Percentiles rank a stretch among this genome's conserved stretches.
These are phyloP conservation scores for Acanthisitta chloris DNA, from an alignment of 2,113 vertebrate species.

Conservation along the genomic window DNA sequence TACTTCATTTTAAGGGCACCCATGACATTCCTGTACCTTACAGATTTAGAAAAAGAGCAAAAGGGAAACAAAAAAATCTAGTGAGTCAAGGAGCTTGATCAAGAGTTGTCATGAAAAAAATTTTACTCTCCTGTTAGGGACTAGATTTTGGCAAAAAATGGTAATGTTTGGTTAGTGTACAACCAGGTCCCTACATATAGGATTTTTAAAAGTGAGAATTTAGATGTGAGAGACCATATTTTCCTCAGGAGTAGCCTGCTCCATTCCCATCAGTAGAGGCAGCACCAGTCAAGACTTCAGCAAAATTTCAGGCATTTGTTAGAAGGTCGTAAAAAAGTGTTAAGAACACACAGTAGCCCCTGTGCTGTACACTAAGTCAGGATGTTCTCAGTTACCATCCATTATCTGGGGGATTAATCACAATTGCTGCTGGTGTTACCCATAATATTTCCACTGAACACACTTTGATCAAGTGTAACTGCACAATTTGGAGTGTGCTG, in stretches of 20 bases:
- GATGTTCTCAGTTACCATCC: background rate
- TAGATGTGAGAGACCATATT: background rate
- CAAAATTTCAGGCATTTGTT: background rate
- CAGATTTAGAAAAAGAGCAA: background rate
- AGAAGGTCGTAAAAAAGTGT: background rate
- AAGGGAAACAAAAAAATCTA: background rate
- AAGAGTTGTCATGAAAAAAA: background rate
- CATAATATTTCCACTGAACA: background rate
- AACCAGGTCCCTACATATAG: background rate
- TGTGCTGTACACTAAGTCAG: rapidly evolving
- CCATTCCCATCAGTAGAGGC: too few relatives aligned
- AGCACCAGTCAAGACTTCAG: background rate
- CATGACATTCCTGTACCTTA: background rate
- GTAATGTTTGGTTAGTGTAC: background rate
- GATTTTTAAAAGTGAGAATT: background rate
- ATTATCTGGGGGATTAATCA: background rate
- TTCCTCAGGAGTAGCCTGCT: background rate
- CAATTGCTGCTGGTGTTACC: background rate
- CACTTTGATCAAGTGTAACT: background rate
- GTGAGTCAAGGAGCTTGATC: background rate
- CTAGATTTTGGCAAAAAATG: background rate
- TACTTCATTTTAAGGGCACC: background rate
- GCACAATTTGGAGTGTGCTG: background rate
- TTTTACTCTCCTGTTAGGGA: background rate
- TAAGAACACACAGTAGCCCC: background rate